These are phyloP conservation scores for Toxonevra muliebris DNA, from an alignment of 2,888 invertebrate species.

Conservation along the genomic window DNA sequence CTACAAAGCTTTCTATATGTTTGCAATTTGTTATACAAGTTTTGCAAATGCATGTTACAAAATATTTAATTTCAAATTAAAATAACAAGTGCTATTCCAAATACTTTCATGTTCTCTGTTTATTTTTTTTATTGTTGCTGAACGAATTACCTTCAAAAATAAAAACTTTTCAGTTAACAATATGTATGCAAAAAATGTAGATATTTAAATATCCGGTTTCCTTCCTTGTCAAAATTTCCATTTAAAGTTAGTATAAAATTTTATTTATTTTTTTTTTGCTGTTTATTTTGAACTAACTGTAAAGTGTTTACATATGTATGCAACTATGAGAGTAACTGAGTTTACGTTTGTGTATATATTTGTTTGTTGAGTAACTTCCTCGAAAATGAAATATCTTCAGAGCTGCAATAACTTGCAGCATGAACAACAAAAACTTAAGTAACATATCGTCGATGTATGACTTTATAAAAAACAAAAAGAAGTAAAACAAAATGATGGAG, in stretches of 20 bases:
- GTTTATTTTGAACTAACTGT: background rate
- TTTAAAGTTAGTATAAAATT: conserved; percentile 52
- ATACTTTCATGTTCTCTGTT: no score
- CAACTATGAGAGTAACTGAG: background rate
- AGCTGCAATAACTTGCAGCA: background rate
- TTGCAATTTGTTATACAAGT: no score
- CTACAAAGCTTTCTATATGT: no score
- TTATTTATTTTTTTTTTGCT: background rate
- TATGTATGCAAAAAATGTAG: conserved; percentile 18
- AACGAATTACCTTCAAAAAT: background rate
- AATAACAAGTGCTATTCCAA: no score
- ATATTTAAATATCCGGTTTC: conserved; percentile 55
- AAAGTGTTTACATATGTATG: background rate
- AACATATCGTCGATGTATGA: conserved; percentile 15
- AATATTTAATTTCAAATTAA: no score
- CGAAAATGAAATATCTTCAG: conserved; percentile 14
- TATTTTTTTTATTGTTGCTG: no score
- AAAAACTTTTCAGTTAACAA: background rate
- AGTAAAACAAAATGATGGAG: no score
- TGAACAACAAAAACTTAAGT: background rate
- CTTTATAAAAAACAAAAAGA: no score
- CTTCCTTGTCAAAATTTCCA: conserved; percentile 56
- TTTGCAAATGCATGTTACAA: no score
- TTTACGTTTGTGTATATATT: background rate
- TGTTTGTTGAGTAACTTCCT: conserved; percentile 17